Percentiles rank a stretch among this genome's conserved stretches.
phyloP scores from a whole-genome alignment of 2,113 vertebrate species.

The Psammodynastes pulverulentus region DNA sequence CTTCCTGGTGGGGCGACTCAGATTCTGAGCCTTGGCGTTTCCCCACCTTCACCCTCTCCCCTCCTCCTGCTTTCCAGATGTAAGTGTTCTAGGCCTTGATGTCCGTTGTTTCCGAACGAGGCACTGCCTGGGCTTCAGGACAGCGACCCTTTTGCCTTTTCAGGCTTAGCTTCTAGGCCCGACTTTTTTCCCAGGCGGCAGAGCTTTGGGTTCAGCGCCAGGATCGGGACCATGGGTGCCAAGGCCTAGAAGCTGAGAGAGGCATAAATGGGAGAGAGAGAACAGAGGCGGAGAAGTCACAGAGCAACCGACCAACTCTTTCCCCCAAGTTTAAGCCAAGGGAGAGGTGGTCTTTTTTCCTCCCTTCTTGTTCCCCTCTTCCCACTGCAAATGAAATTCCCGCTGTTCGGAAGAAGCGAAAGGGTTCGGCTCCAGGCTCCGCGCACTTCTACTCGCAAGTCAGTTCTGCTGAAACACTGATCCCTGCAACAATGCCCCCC shows the following conservation, averaged over 20 bases:
- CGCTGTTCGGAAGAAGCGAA: background rate
- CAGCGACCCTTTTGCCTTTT: background rate
- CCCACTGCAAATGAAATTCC: background rate
- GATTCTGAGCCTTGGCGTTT: background rate
- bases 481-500: background rate
- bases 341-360: background rate
- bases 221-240: background rate
- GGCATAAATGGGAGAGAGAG: background rate
- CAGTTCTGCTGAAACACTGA: background rate
- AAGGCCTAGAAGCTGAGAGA: background rate
- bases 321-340: background rate
- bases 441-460: background rate
- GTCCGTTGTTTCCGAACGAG: background rate
- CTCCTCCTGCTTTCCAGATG: background rate
- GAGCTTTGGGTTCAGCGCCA: background rate
- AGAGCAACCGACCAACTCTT: background rate
- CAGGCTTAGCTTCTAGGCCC: background rate
- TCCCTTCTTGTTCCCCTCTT: background rate
- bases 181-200: background rate
- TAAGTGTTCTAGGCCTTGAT: background rate
- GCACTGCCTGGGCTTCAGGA: background rate
- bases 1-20: background rate
- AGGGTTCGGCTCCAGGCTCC: background rate
- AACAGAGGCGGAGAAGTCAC: background rate
- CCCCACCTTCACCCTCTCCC: rapidly evolving